These are phyloP conservation scores for Dipodomys stephensi DNA, from an alignment of 2,113 vertebrate species.

Conservation along the genomic window DNA sequence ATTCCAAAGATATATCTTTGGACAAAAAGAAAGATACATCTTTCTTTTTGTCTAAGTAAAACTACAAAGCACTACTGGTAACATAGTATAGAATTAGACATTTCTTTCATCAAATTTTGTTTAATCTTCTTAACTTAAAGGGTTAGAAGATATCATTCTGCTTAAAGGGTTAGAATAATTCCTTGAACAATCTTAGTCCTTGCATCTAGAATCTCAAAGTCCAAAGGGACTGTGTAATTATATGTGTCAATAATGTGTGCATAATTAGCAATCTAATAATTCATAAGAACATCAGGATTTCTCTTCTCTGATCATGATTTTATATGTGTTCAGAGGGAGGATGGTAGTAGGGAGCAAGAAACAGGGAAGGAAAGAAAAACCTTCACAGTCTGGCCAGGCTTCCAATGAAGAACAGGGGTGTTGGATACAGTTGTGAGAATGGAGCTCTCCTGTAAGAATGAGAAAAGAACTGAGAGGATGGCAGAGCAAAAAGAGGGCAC, in stretches of 20 bases:
- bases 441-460: no score
- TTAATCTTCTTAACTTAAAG: conserved; percentile 6
- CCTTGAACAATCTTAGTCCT: background rate
- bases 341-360: background rate
- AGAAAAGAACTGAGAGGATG: background rate
- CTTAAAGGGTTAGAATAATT: background rate
- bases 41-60: background rate
- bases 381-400: background rate
- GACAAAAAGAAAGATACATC: background rate
- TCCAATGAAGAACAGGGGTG: no score
- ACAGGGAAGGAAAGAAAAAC: background rate
- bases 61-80: background rate
- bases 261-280: background rate
- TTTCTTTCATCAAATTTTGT: background rate
- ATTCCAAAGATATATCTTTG: background rate
- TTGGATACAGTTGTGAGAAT: background rate
- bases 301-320: background rate
- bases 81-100: background rate
- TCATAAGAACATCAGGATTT: background rate
- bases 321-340: background rate
- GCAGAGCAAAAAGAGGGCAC: background rate
- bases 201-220: background rate
- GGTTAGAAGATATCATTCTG: background rate
- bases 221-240: background rate
- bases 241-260: background rate